Conservation (phyloP, 2,797 vertebrate species). For the Enteromius fasciolatus region DNA sequence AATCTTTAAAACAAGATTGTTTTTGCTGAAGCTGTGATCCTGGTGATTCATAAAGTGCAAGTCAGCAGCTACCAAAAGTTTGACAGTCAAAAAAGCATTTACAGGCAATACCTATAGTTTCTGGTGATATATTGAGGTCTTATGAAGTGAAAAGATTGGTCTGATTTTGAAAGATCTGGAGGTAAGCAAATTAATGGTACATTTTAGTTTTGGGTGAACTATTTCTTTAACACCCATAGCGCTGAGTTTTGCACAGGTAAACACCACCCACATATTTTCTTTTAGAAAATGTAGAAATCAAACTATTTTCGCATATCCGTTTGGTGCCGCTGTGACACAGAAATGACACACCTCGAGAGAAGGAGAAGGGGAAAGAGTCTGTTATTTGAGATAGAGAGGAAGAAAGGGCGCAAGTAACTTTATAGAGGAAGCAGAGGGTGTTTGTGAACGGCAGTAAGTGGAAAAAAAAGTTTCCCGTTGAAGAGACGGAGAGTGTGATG, state of each 20-base stretch:
- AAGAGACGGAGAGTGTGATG: conserved; percentile 8
- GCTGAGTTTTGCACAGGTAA: background rate
- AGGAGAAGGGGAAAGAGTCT: background rate
- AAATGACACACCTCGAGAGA: background rate
- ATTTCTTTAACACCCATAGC: background rate
- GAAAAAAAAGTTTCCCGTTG: conserved; percentile 22
- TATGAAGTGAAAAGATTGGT: background rate
- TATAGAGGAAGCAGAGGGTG: conserved; percentile 25
- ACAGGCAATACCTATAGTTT: background rate
- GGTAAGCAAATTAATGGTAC: background rate
- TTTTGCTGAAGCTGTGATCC: background rate
- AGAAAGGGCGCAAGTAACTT: conserved; percentile 8
- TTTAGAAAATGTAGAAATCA: background rate
- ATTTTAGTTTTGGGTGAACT: background rate
- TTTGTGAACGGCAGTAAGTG: background rate
- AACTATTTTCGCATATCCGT: background rate
- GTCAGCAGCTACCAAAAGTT: background rate
- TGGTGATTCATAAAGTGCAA: background rate
- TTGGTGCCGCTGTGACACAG: conserved; percentile 12
- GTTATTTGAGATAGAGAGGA: background rate
- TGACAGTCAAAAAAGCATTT: background rate
- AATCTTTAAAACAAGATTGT: no score
- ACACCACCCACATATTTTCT: background rate
- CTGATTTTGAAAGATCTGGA: background rate
- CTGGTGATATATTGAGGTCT: background rate